Evolutionary conservation across 30 jellyfish, hydroid and myxozoan species (phyloP).

Genomic region (Pelagia noctiluca): DNA sequence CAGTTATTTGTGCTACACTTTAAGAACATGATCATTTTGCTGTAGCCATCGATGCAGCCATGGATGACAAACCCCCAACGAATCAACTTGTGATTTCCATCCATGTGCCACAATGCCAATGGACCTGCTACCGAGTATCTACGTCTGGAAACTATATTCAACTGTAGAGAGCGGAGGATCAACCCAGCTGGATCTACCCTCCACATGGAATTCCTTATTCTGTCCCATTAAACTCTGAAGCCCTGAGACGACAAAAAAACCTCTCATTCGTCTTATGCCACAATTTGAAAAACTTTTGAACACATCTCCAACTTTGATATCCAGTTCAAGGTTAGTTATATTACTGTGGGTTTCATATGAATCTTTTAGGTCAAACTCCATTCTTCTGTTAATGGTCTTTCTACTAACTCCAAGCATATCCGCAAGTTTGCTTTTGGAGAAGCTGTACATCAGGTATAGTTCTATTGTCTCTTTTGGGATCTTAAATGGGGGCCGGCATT

Average conservation of each 20-base stretch:
- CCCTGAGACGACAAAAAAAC: neutral
- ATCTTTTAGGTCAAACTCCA: neutral
- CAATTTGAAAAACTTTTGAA: neutral
- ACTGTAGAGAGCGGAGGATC: neutral
- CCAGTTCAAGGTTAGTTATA: neutral
- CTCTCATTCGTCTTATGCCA: neutral
- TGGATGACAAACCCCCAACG: constrained; percentile 49
- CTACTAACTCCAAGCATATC: constrained; percentile 32
- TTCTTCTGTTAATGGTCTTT: constrained; percentile 7
- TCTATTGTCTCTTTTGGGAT: constrained; percentile 31
- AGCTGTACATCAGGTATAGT: constrained; percentile 28
- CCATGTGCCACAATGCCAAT: constrained; percentile 19
- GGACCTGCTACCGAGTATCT: constrained; percentile 51
- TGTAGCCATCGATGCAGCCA: constrained; percentile 49
- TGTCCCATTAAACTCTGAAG: neutral
- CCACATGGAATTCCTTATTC: neutral
- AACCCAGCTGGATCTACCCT: neutral
- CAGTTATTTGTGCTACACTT: constrained; percentile 27
- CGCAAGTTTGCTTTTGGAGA: constrained; percentile 17
- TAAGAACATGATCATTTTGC: constrained; percentile 1
- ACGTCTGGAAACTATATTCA: constrained; percentile 17
- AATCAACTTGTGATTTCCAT: constrained; percentile 27
- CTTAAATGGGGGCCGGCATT: constrained; percentile 14
- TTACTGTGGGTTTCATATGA: neutral
- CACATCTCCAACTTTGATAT: neutral